Conservation (phyloP, 2,888 invertebrate species). For the Orchesellides sinensis region DNA sequence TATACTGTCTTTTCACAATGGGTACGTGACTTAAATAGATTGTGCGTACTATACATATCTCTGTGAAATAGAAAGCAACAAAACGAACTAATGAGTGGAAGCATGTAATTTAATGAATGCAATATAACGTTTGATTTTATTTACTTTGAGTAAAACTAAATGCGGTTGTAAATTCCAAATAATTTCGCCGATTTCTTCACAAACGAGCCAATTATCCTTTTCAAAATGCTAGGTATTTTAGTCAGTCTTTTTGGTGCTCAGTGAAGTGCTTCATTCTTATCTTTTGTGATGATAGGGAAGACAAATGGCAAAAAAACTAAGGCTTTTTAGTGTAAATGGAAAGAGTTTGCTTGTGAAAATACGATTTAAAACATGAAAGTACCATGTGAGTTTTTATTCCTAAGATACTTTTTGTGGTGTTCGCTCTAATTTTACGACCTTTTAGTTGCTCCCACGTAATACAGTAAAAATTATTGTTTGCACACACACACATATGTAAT, state of each 20-base stretch:
- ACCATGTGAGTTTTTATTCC: slow-evolving; percentile 1
- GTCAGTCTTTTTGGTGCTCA: slow-evolving; percentile 29
- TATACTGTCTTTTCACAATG: background rate
- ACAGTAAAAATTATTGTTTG: background rate
- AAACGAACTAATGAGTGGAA: no score
- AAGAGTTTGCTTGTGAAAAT: background rate
- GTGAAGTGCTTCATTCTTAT: slow-evolving; percentile 19
- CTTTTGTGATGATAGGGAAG: slow-evolving; percentile 11
- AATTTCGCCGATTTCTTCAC: slow-evolving; percentile 12
- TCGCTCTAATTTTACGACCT: slow-evolving; percentile 54
- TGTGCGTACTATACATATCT: no score
- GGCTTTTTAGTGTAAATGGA: background rate
- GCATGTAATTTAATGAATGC: no score
- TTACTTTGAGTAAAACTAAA: no score
- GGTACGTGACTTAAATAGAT: slow-evolving; percentile 12
- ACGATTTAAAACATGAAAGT: no score
- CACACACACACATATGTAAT: background rate
- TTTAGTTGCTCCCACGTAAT: slow-evolving; percentile 30
- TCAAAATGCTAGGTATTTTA: slow-evolving; percentile 7
- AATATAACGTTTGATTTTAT: background rate
- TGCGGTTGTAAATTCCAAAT: background rate
- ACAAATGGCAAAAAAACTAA: background rate
- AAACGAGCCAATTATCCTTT: slow-evolving; percentile 48
- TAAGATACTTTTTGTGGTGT: slow-evolving; percentile 24
- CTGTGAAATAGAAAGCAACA: no score